phyloP scores from a whole-genome alignment of 1,140 invertebrate species.

The Tetraneura akinire region DNA sequence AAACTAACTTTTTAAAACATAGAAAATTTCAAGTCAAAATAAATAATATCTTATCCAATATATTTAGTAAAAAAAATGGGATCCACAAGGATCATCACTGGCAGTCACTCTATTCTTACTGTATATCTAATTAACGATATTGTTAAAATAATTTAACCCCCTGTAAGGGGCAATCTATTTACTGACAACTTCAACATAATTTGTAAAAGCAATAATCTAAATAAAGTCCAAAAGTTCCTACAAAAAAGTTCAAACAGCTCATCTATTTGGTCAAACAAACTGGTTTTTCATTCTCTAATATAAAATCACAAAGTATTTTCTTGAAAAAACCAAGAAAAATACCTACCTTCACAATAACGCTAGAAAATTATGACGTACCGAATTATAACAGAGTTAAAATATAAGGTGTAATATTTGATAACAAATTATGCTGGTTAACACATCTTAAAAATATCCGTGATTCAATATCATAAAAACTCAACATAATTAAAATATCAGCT shows the following conservation, averaged over 20 bases:
- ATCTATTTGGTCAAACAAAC: neutral
- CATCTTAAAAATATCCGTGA: neutral
- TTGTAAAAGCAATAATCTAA: neutral
- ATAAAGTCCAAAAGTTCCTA: neutral
- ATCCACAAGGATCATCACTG: neutral
- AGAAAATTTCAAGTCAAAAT: constrained; percentile 35
- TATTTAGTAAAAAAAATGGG: constrained; percentile 27
- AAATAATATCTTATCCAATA: neutral
- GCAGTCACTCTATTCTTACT: neutral
- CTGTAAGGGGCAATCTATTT: constrained; percentile 6
- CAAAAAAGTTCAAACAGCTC: neutral
- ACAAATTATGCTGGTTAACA: neutral
- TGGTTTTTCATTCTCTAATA: neutral
- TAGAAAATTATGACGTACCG: neutral
- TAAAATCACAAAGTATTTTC: constrained; percentile 11
- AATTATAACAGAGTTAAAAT: neutral
- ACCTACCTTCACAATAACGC: neutral
- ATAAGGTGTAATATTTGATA: neutral
- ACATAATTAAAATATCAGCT: neutral
- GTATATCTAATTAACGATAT: neutral
- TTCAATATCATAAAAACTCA: neutral
- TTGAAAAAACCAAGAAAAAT: neutral
- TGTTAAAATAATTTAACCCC: neutral
- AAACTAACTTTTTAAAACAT: neutral
- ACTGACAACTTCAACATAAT: constrained; percentile 18